Percentiles rank a stretch among this genome's conserved stretches.
phyloP scores from a whole-genome alignment of 2,113 vertebrate species.

The pig (Sus scrofa) region DNA sequence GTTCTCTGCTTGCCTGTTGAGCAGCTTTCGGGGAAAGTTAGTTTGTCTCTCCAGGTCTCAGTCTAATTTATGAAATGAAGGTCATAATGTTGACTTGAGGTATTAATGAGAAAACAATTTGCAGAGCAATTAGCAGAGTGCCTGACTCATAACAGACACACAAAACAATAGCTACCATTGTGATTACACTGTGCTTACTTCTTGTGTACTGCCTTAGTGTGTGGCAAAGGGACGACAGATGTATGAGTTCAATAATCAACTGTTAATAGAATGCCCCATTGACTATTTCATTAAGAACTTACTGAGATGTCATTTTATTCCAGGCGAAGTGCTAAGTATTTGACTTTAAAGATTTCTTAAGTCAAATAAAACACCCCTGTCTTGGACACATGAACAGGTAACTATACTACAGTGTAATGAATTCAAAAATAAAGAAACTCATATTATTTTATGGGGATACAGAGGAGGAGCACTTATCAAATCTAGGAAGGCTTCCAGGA shows the following conservation, averaged over 20 bases:
- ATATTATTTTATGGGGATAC: neutral
- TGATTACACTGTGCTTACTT: neutral
- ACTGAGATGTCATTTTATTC: constrained; percentile 51
- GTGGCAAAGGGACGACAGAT: neutral
- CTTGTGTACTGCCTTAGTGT: neutral
- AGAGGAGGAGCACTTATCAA: neutral
- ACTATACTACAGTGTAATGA: neutral
- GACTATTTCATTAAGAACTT: constrained; percentile 63
- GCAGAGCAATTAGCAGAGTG: constrained; percentile 45
- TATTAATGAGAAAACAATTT: constrained; percentile 41
- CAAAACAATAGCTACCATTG: neutral
- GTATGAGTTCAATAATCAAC: constrained; percentile 7
- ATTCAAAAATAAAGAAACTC: neutral
- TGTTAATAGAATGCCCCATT: constrained; percentile 27
- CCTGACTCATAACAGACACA: neutral
- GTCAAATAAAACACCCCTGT: constrained; percentile 50
- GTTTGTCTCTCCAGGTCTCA: neutral
- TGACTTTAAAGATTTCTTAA: constrained; percentile 52
- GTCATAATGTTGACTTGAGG: neutral
- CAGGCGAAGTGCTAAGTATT: constrained; percentile 15
- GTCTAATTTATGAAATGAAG: constrained; percentile 19
- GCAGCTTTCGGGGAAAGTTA: neutral
- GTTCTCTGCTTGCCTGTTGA: neutral
- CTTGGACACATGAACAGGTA: neutral
- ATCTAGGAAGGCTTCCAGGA: constrained; percentile 63